Conservation (phyloP, 1,140 invertebrate species). For the Hylyphantes graminicola region DNA sequence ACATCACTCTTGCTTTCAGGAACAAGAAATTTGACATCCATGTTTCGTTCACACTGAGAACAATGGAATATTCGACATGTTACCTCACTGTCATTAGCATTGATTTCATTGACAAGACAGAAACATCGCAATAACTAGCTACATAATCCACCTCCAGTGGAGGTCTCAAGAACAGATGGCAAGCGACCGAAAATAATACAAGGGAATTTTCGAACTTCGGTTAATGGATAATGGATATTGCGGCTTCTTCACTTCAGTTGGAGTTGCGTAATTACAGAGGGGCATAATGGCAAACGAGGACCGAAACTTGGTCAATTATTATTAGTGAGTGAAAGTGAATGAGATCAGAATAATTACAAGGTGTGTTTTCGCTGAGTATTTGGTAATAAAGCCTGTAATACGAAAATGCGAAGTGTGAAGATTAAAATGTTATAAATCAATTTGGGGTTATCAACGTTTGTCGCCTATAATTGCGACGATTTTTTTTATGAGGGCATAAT, state of each 20-base stretch:
- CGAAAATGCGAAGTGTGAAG: constrained; percentile 25
- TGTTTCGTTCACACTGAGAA: background rate
- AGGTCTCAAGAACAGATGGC: constrained; percentile 46
- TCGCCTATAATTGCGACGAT: too few relatives aligned
- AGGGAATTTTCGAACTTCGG: background rate
- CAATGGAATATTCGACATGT: too few relatives aligned
- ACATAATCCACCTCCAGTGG: constrained; percentile 3
- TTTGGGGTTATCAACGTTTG: background rate
- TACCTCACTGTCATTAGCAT: background rate
- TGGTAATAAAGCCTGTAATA: background rate
- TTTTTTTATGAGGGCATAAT: too few relatives aligned
- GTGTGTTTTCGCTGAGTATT: background rate
- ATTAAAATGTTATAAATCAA: background rate
- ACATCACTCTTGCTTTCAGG: too few relatives aligned
- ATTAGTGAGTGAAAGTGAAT: constrained; percentile 11
- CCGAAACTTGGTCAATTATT: constrained; percentile 21
- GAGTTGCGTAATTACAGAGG: constrained; percentile 29
- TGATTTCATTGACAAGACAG: constrained; percentile 6
- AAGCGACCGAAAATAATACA: constrained; percentile 7
- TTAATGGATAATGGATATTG: background rate
- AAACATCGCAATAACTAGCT: background rate
- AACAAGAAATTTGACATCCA: background rate
- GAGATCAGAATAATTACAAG: constrained; percentile 23
- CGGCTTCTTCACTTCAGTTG: constrained; percentile 20
- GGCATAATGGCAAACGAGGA: background rate